Evolutionary conservation across 2,113 vertebrate species (phyloP), one percentile per base, ranked within the genome.

Genomic region (Colossoma macropomum): DNA sequence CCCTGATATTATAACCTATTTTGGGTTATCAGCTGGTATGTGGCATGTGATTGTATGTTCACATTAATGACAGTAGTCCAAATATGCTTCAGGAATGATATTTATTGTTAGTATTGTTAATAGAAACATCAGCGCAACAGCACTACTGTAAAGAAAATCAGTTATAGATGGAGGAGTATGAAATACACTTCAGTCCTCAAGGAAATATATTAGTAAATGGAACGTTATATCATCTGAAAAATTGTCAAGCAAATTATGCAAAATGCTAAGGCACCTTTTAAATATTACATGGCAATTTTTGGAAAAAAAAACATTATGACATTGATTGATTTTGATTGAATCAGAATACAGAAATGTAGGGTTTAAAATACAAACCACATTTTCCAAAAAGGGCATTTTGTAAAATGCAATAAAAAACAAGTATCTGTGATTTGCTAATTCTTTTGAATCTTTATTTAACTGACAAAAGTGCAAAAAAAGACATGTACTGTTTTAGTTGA

Each of bases 101-200:
- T 86, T 82, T 82, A 82, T 79, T 86, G n/a, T 82, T 41, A 79
- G 25, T 62, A 75, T 45, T 45, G 41, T 9, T 45, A 45, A 8
- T 45, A 11, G 41, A 45, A 45, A 45, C 1, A 11, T 45, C 41
- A 45, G 41, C 9, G 10, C 41, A 6, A 11, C 9, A 45, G 41
- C 41, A 45, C 10, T 45, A 11, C 41, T 45, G 4, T 45, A 45
- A 45, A 25, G 45, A 56, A 82, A 68, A 54, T 60, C 34, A 68
- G 17, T 62, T 38, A 41, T 9, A 45, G 41, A 45, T 9, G 9
- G 41, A 45, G 10, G 41, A 45, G 4, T 38, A 48, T 52, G 34
- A 27, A 38, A 13, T 38, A 5, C 19, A 19, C 15, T 13, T 27
- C 41, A 4, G 21, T 56, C 12, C 71, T 30, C 23, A 66, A 72